These are phyloP conservation scores for Thaleichthys pacificus DNA, from an alignment of 2,797 vertebrate species.

Conservation along the genomic window DNA sequence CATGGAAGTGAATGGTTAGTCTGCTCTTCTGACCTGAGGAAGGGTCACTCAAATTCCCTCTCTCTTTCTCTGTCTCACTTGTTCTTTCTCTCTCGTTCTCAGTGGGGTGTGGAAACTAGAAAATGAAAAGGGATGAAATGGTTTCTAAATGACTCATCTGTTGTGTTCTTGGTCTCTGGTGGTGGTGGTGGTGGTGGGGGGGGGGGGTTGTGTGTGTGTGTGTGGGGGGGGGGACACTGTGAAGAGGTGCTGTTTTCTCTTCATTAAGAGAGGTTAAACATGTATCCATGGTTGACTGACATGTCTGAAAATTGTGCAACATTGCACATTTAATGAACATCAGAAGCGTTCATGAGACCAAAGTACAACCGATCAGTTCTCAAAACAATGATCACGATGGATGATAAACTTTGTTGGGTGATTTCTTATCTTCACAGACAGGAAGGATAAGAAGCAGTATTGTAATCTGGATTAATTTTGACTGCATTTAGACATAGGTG, in stretches of 20 bases:
- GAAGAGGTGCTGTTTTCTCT: background rate
- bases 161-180: no score
- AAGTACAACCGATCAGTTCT: conserved; percentile 20
- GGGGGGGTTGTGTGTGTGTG: no score
- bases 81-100: no score
- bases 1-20: conserved; percentile 49
- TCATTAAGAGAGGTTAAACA: background rate
- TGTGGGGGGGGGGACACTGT: background rate
- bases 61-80: no score
- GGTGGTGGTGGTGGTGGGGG: background rate
- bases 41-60: conserved; percentile 31
- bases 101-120: no score
- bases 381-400: conserved; percentile 2
- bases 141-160: no score
- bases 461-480: conserved; percentile 44
- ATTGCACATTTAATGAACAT: background rate
- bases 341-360: conserved; percentile 13
- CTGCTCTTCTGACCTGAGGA: conserved; percentile 52
- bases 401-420: conserved; percentile 34
- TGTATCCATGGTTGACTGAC: background rate
- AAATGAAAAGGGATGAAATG: no score
- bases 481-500: conserved; percentile 49
- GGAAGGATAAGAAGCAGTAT: conserved; percentile 35
- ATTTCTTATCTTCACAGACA: conserved; percentile 39
- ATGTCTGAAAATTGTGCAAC: background rate